These are phyloP conservation scores for Drosophila elegans DNA, from an alignment of 1,140 invertebrate genomes.

Conservation along the genomic window DNA sequence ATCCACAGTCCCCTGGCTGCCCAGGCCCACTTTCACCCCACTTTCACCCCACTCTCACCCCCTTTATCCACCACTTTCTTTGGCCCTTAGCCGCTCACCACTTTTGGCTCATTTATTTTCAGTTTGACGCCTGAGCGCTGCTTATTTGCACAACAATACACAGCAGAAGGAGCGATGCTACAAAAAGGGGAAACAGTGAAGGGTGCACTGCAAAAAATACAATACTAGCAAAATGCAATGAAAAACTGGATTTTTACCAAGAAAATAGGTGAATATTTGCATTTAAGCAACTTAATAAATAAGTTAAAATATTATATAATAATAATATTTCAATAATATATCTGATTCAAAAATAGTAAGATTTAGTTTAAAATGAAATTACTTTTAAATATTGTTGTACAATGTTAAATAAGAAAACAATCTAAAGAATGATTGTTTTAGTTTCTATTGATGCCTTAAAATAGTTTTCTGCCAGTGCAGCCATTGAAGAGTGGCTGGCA, in stretches of 20 bases:
- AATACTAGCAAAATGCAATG: too few species aligned
- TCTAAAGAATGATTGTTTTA: too few species aligned
- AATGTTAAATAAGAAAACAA: too few species aligned
- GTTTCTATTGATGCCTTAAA: too few species aligned
- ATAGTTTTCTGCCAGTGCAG: neutral
- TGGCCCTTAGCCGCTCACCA: slow-evolving; percentile 45
- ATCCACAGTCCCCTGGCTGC: slow-evolving; percentile 24
- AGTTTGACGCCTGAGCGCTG: slow-evolving; percentile 79
- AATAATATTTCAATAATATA: too few species aligned
- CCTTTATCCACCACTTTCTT: slow-evolving; percentile 11
- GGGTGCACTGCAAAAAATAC: slow-evolving; percentile 1
- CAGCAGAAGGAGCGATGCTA: slow-evolving; percentile 4
- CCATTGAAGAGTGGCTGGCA: slow-evolving; percentile 1
- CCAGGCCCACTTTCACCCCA: neutral
- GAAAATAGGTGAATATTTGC: too few species aligned
- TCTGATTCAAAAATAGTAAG: too few species aligned
- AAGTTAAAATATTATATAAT: too few species aligned
- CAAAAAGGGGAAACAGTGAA: slow-evolving; percentile 3
- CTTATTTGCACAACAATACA: slow-evolving; percentile 78
- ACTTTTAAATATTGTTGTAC: too few species aligned
- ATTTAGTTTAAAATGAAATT: too few species aligned
- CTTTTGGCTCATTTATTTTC: slow-evolving; percentile 82
- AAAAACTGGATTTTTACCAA: too few species aligned
- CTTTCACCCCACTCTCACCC: neutral
- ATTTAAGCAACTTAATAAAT: too few species aligned